Evolutionary conservation across 2,888 invertebrate species (phyloP), one percentile per base, ranked within the genome.

Genomic region (Brachyptera risi): DNA sequence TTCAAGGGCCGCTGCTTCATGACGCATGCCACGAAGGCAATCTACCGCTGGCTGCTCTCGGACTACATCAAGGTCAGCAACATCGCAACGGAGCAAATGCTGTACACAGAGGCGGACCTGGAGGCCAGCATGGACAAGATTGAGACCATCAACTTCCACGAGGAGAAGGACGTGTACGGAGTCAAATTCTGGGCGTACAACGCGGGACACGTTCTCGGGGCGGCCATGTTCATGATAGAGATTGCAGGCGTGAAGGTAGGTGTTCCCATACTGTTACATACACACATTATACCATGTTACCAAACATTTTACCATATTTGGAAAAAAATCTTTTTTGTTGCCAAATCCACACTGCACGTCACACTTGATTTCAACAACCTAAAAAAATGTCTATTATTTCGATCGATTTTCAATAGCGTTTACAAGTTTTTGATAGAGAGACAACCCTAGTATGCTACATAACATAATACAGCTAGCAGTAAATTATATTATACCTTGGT

Each of bases 171-270:
- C 71, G 92, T 99, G 0, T 88, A 93, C 70, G 99, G 97, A 0
- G 87, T 99, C 0, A 86, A 93, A 70, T 99, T 99, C 78, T 98
- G 98, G 92, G 96, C 97, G 0, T 99, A 99, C 75, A 95, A 96
- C 74, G 99, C 99, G 0, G 99, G 99, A 0, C 99, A 99, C 76
- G 99, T 99, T 2, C 79, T 99, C 0, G 99, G 99, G 0, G 99
- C 99, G 0, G 98, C 98, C 59, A 99, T 99, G 98, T 99, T 99
- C 74, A 97, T 99, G 96, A 93, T 99, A 62, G 98, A 99, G 80
- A 99, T 99, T 56, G 99, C 98, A 27, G 99, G 98, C 13, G 96
- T 98, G 1, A 96, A 94, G 80, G 84, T 84, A 71, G 56, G 49
- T 35, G n/a, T n/a, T n/a, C n/a, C n/a, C n/a, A n/a, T n/a, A n/a